These are phyloP conservation scores for Ophioninae sp. DNA, from an alignment of 2,888 invertebrate genomes.

Conservation along the genomic window DNA sequence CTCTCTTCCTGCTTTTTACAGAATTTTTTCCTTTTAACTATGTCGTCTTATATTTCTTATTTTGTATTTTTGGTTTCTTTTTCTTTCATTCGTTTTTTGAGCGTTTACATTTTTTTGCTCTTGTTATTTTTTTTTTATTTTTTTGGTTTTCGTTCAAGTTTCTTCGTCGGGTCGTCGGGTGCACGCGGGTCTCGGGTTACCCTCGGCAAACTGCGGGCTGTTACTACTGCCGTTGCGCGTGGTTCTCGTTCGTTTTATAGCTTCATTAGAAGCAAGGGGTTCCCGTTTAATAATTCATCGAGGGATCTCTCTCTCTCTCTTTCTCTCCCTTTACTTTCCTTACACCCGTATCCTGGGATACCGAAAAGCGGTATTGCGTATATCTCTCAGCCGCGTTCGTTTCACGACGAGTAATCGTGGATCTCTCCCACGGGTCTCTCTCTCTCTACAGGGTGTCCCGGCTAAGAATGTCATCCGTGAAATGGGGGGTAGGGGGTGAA, in stretches of 20 bases:
- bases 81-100: not conserved
- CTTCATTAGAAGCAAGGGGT: slow-evolving; percentile 75
- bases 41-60: slow-evolving; percentile 18
- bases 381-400: slow-evolving; percentile 59
- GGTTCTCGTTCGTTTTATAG: slow-evolving; percentile 71
- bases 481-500: too few species aligned
- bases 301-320: slow-evolving; percentile 55
- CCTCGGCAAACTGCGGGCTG: slow-evolving; percentile 24
- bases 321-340: not conserved
- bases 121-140: too few species aligned
- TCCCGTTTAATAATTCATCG: slow-evolving; percentile 76
- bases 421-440: slow-evolving; percentile 59
- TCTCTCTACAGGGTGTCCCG: too few species aligned
- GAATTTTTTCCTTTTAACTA: slow-evolving; percentile 24
- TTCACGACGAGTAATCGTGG: slow-evolving; percentile 67
- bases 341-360: not conserved
- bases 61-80: not conserved
- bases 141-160: slow-evolving; percentile 7
- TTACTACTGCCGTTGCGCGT: slow-evolving; percentile 29
- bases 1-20: slow-evolving; percentile 19
- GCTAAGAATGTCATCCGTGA: too few species aligned
- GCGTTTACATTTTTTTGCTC: not conserved
- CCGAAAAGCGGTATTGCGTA: slow-evolving; percentile 35
- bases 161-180: slow-evolving; percentile 26
- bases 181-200: slow-evolving; percentile 28